phyloP scores from a whole-genome alignment of 2,113 vertebrate species.

The Nymphicus hollandicus region DNA sequence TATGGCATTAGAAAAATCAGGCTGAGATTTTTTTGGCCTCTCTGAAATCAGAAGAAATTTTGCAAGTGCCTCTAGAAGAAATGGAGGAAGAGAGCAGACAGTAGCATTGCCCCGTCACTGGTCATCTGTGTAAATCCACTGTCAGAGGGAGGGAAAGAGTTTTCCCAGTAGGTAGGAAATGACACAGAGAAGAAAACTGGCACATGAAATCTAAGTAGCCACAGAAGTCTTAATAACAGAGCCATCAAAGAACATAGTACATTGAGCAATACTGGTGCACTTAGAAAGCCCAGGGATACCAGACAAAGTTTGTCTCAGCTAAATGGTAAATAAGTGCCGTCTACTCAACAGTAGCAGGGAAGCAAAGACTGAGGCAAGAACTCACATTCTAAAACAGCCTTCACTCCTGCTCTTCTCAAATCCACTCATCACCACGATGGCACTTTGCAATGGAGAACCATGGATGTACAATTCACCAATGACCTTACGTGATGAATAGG shows the following conservation, averaged over 20 bases:
- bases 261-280: background rate
- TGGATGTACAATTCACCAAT: background rate
- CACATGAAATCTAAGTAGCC: background rate
- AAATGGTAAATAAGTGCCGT: background rate
- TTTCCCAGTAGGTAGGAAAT: background rate
- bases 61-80: background rate
- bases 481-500: no score
- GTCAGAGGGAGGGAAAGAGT: background rate
- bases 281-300: background rate
- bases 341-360: background rate
- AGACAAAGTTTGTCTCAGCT: background rate
- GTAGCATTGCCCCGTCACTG: background rate
- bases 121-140: background rate
- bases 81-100: background rate
- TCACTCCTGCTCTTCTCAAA: background rate
- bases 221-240: background rate
- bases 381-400: background rate
- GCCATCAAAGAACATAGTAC: background rate
- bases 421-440: no score
- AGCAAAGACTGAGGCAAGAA: background rate
- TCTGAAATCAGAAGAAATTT: background rate
- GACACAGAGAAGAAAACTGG: background rate
- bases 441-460: background rate
- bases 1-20: background rate
- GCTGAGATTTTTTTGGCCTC: background rate